These are phyloP conservation scores for Aproaerema taeniolella DNA, from an alignment of 2,888 invertebrate species.

Conservation along the genomic window DNA sequence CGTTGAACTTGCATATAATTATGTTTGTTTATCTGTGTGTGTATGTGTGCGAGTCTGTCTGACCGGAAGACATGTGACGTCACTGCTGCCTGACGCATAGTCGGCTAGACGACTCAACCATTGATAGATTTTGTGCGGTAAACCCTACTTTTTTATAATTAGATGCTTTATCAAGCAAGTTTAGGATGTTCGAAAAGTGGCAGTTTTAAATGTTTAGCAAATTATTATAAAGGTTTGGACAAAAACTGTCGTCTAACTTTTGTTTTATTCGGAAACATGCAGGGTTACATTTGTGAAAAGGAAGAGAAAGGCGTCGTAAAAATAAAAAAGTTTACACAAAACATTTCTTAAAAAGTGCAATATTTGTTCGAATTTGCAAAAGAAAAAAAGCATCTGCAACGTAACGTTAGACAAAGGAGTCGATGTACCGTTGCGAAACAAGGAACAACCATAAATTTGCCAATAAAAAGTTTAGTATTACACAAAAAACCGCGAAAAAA, in stretches of 20 bases:
- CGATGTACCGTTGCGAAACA: conserved; percentile 55
- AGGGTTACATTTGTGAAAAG: conserved; percentile 27
- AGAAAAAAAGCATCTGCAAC: conserved; percentile 49
- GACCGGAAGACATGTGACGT: conserved; percentile 36
- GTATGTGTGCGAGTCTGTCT: conserved; percentile 27
- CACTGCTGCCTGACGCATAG: conserved; percentile 32
- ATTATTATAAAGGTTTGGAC: no score
- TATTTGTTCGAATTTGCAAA: conserved; percentile 29
- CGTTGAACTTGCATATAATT: conserved; percentile 13
- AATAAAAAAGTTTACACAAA: conserved; percentile 16
- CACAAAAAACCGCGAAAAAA: conserved; percentile 52
- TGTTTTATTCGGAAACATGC: no score
- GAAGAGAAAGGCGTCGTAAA: conserved; percentile 34
- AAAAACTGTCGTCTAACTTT: not conserved
- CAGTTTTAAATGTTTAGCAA: no score
- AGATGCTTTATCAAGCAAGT: conserved; percentile 1
- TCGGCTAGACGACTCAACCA: conserved; percentile 2
- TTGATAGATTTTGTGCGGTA: conserved; percentile 9
- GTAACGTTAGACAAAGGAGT: conserved; percentile 44
- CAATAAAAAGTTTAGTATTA: conserved; percentile 44
- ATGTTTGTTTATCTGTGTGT: conserved; percentile 28
- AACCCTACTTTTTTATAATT: not conserved
- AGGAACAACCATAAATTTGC: conserved; percentile 47
- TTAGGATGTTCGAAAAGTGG: no score
- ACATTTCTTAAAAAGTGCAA: conserved; percentile 32